Evolutionary conservation across 2,113 vertebrate species (phyloP), one percentile per base, ranked within the genome.

Genomic region (Kryptolebias marmoratus): DNA sequence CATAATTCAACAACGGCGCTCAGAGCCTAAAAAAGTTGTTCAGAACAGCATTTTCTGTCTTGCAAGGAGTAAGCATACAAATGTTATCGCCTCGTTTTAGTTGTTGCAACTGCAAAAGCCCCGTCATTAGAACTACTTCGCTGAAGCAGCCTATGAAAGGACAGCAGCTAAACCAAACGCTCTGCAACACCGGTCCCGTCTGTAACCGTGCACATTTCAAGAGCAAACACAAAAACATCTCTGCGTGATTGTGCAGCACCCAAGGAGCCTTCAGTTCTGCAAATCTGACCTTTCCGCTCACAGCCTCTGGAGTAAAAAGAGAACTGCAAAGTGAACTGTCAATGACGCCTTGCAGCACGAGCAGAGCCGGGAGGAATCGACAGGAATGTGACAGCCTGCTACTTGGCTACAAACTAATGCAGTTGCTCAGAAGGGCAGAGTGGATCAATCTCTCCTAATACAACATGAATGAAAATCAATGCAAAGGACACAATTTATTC

Each of bases 391-490:
- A 68, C 83, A 47, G 69, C 75, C 36, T 73, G 56, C 79, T 59
- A 16, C 73, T 58, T 12, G n/a, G 53, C 48, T 68, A 74, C 44
- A 79, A 80, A 22, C 79, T 66, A 62, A 82, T 44, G 64, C 53
- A 77, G 75, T 72, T 60, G 83, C 78, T 87, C 76, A 71, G 60
- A 54, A 54, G 71, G 65, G 73, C 73, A 64, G 36, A 83, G 62
- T 49, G 70, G 81, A 85, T 90, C 88, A 79, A 90, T 90, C 83
- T 60, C 36, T 54, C 14, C 72, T 78, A 82, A 86, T 59, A 45
- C 68, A 79, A 77, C 81, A 73, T 74, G 78, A 87, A 89, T 70
- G 75, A 81, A 90, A 89, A 90, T 91, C 88, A 79, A 90, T 79
- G 69, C 64, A 66, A 62, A 67, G 48, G 72, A 80, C 66, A 52